phyloP scores from a whole-genome alignment of 2,888 invertebrate genomes.

The Eueremaeus valkanovi region DNA sequence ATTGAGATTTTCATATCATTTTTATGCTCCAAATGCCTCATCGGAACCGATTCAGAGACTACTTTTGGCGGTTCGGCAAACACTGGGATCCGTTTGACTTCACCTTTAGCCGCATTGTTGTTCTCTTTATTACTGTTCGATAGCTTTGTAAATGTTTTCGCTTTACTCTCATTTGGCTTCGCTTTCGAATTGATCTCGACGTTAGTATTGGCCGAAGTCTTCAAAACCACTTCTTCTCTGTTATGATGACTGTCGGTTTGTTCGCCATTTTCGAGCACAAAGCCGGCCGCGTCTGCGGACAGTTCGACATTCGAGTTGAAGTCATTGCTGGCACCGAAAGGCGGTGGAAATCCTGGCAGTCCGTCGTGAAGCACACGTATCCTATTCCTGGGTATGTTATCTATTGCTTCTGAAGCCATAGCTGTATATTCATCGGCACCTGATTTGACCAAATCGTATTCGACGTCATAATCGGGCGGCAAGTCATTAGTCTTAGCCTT shows the following conservation, averaged over 20 bases:
- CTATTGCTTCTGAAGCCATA: neutral
- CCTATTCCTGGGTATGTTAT: neutral
- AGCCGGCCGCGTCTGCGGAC: conserved; percentile 40
- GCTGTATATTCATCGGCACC: conserved; percentile 8
- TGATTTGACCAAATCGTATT: conserved; percentile 12
- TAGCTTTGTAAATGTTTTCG: neutral
- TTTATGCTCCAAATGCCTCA: neutral
- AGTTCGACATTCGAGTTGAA: conserved; percentile 31
- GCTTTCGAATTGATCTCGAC: neutral
- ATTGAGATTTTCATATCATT: neutral
- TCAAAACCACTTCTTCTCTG: neutral
- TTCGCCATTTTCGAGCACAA: conserved; percentile 24
- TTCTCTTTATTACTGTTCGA: neutral
- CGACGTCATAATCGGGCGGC: neutral
- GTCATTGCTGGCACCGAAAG: conserved; percentile 19
- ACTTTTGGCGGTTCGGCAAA: neutral
- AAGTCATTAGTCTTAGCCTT: neutral
- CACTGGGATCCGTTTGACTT: neutral
- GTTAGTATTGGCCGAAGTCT: neutral
- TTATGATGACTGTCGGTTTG: neutral
- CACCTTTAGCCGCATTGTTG: neutral
- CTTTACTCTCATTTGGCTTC: neutral
- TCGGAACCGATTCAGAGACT: neutral
- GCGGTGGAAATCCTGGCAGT: conserved; percentile 40
- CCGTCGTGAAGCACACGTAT: conserved; percentile 26